Base-by-base conservation (phyloP, 1,140 invertebrate genomes). In the Heterodera schachtii region DNA sequence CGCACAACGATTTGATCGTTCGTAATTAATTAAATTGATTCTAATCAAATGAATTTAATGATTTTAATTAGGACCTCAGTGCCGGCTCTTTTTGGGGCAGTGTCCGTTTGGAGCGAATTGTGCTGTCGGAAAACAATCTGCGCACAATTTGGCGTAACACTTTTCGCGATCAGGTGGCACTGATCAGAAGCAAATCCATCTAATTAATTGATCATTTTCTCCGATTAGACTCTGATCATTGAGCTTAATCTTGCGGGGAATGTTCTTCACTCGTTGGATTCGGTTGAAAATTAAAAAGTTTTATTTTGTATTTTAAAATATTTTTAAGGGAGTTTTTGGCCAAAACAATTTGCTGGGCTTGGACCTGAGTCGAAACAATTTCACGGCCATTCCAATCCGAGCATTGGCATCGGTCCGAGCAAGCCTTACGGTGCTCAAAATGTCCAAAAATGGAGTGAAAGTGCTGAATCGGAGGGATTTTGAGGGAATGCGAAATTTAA, bases 121-220 rank as follows among this genome's bases (percentile, higher is more conserved):
- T 87, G 57, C 82, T 85, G 41, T 67, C 76, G n/a, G 83, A 82
- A 49, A 85, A 85, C 71, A 78, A 84, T 71, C 57, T 85, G 67
- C 46, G 76, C 21, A 83, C 67, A 16, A 70, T 85, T 43, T 87
- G 84, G 84, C 86, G 79, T 31, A 81, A 84, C 74, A 85, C 84
- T 49, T 85, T 85, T 75, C 21, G 57, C 21, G 66, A 85, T 75
- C 84, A 85, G 46, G 84, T 85, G 43, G 31, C 13, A 44, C 43
- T 64, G 57, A 60, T 64, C 57, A 64, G 57, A 16, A n/a, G 31
- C 31, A 16, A 46, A n/a, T 43, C 43, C 64, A 2, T 64, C 31
- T 43, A 41, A 74, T 44, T 66, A 77, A 9, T 64, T 52, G 57
- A 60, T 49, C 49, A 16, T 84, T 77, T 79, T 16, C 31, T 31